Percentiles rank a stretch among this genome's conserved stretches.
Evolutionary conservation across 2,888 invertebrate species (phyloP).

Genomic region (Leptothorax acervorum): DNA sequence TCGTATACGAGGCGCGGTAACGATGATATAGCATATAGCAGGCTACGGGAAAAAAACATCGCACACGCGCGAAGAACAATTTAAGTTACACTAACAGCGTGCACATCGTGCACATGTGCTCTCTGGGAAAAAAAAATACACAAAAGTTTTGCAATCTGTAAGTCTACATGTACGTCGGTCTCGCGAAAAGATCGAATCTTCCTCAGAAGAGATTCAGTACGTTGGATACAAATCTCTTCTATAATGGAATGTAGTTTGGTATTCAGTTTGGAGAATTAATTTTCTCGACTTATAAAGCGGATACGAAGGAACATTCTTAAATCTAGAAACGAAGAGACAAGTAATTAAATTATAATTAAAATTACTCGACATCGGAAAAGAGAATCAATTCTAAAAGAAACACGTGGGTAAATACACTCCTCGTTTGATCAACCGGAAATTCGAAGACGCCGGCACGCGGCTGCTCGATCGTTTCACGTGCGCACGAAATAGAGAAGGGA

Average conservation of each 20-base stretch:
- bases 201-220: not conserved
- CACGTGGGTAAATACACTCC: not conserved
- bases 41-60: slow-evolving; percentile 58
- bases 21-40: slow-evolving; percentile 48
- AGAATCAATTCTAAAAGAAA: not conserved
- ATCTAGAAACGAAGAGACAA: not conserved
- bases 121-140: slow-evolving; percentile 36
- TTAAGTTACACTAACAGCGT: slow-evolving; percentile 42
- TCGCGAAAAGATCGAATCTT: slow-evolving; percentile 35
- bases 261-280: not conserved
- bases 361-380: not conserved
- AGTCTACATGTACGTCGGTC: slow-evolving; percentile 11
- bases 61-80: slow-evolving; percentile 56
- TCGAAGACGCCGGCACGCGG: not conserved
- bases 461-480: slow-evolving; percentile 57
- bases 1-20: slow-evolving; percentile 57
- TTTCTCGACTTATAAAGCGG: not conserved
- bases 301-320: not conserved
- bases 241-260: not conserved
- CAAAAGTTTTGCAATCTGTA: slow-evolving; percentile 22
- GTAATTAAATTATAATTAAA: slow-evolving; percentile 13
- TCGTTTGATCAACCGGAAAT: slow-evolving; percentile 44
- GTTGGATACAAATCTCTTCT: slow-evolving; percentile 5
- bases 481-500: slow-evolving; percentile 43
- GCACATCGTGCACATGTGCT: not conserved